phyloP scores from a whole-genome alignment of 2,113 vertebrate genomes.

The Jaculus jaculus region DNA sequence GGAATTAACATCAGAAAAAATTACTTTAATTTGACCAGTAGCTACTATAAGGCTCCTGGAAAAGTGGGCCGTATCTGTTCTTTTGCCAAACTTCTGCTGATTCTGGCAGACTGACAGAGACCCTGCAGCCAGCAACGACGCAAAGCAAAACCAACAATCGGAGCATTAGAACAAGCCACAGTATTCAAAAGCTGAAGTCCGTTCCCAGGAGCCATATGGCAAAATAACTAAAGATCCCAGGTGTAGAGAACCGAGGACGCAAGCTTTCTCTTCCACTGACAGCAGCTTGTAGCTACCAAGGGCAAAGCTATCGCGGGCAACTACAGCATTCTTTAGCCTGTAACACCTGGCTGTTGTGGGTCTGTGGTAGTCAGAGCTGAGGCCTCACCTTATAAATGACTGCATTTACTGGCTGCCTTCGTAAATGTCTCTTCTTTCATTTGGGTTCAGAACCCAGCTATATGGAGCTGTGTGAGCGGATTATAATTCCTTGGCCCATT shows the following conservation, averaged over 20 bases:
- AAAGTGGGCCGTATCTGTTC: background rate
- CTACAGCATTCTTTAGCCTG: background rate
- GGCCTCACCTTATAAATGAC: background rate
- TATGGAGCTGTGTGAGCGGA: background rate
- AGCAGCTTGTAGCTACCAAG: background rate
- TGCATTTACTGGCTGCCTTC: background rate
- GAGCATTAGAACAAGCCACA: constrained; percentile 15
- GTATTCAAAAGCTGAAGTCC: constrained; percentile 57
- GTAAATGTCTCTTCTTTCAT: background rate
- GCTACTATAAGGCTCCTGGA: background rate
- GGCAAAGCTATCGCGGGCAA: background rate
- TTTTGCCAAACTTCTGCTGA: constrained; percentile 4
- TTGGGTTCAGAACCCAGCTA: background rate
- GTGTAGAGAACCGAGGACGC: background rate
- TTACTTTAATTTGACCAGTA: background rate
- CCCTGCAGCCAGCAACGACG: background rate
- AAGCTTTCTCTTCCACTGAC: background rate
- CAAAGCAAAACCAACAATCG: constrained; percentile 41
- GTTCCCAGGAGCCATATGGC: constrained; percentile 37
- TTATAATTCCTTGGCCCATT: background rate
- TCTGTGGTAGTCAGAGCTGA: background rate
- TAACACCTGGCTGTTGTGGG: background rate
- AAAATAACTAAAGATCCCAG: background rate
- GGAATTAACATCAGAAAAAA: constrained; percentile 50
- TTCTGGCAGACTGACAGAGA: constrained; percentile 37